Conservation (phyloP, 1,140 invertebrate genomes). For the Achatina immaculata region DNA sequence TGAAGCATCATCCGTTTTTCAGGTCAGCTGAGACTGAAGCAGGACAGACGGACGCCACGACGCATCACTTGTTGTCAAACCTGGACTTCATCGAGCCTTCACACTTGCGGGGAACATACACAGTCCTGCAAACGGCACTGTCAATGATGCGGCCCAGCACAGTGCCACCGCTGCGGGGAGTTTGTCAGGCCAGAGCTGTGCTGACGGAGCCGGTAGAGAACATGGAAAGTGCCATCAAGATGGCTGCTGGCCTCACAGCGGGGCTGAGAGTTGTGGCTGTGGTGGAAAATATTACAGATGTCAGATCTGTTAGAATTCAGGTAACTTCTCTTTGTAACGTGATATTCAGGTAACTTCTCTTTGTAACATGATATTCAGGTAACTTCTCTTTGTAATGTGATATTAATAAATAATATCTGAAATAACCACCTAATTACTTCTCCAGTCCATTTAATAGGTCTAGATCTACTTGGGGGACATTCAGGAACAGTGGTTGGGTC, state of each 20-base stretch:
- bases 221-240: slow-evolving; percentile 89
- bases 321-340: slow-evolving; percentile 72
- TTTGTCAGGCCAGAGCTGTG: slow-evolving; percentile 78
- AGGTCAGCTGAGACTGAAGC: slow-evolving; percentile 37
- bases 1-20: too few species aligned
- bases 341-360: slow-evolving; percentile 78
- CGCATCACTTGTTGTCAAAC: slow-evolving; percentile 82
- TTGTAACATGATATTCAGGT: slow-evolving; percentile 84
- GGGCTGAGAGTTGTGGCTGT: slow-evolving; percentile 89
- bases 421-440: too few species aligned
- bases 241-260: slow-evolving; percentile 90
- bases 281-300: slow-evolving; percentile 83
- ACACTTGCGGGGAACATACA: slow-evolving; percentile 86
- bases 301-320: slow-evolving; percentile 82
- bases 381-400: slow-evolving; percentile 25
- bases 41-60: slow-evolving; percentile 80
- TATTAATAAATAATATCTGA: too few species aligned
- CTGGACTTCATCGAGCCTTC: slow-evolving; percentile 84
- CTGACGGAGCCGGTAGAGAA: slow-evolving; percentile 88
- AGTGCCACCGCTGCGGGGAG: slow-evolving; percentile 50
- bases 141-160: slow-evolving; percentile 58
- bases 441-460: too few species aligned
- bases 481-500: too few species aligned
- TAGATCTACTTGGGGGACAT: too few species aligned
- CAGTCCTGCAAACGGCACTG: slow-evolving; percentile 85